Conservation (phyloP, 2,113 vertebrate genomes). For the Siniperca chuatsi region DNA sequence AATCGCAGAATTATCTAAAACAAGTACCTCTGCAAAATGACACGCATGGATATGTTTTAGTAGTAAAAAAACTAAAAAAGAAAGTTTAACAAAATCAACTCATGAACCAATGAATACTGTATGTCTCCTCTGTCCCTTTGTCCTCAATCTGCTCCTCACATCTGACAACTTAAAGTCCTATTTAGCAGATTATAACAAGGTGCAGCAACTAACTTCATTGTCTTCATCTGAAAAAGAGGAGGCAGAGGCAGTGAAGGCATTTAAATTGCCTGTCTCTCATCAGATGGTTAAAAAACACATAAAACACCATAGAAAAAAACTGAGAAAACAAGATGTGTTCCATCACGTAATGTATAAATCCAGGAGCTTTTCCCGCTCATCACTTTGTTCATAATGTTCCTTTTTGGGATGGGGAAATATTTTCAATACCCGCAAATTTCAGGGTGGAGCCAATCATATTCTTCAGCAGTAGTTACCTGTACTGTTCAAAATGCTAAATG, state of each 20-base stretch:
- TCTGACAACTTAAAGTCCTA: not conserved
- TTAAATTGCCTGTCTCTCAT: not conserved
- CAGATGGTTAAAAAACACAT: not conserved
- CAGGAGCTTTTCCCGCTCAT: not conserved
- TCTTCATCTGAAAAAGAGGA: not conserved
- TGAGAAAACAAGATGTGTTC: not conserved
- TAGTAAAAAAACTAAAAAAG: not conserved
- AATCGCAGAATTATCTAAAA: slow-evolving; percentile 2
- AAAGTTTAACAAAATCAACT: not conserved
- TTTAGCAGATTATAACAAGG: not conserved
- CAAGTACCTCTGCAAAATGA: not conserved
- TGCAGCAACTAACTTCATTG: not conserved
- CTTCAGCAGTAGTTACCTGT: not conserved
- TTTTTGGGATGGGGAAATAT: not conserved
- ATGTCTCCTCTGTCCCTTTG: too few species aligned
- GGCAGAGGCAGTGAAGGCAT: not conserved
- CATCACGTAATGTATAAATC: not conserved
- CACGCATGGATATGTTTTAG: too few species aligned
- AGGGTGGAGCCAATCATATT: not conserved
- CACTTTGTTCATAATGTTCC: not conserved
- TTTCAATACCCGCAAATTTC: not conserved
- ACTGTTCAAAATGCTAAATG: too few species aligned
- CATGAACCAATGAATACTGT: not conserved
- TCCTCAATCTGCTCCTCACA: not conserved
- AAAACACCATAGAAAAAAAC: not conserved